Evolutionary conservation across 2,797 vertebrate species (phyloP).

Genomic region (Enteromius treurensis): DNA sequence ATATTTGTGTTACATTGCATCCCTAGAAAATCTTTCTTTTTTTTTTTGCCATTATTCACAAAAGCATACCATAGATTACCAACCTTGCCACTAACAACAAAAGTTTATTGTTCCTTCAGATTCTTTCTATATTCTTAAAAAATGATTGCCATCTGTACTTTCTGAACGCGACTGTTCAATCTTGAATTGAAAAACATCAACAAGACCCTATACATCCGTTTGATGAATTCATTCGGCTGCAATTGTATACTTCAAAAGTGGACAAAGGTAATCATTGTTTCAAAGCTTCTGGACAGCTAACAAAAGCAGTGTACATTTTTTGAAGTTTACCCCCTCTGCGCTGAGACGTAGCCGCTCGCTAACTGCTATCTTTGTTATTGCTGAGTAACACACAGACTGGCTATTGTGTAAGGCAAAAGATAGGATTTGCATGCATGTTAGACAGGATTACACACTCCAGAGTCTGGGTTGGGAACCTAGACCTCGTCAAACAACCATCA

Average conservation of each 20-base stretch:
- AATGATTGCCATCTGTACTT: neutral
- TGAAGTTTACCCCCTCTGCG: slow-evolving; percentile 51
- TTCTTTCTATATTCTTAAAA: neutral
- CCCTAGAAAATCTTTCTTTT: too few species aligned
- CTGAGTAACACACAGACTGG: slow-evolving; percentile 67
- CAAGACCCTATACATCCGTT: slow-evolving; percentile 7
- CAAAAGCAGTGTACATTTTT: slow-evolving; percentile 46
- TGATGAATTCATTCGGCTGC: neutral
- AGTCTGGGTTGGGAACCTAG: slow-evolving; percentile 75
- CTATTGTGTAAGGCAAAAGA: slow-evolving; percentile 80
- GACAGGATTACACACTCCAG: slow-evolving; percentile 79
- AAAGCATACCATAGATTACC: neutral
- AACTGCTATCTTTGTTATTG: slow-evolving; percentile 48
- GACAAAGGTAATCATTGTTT: slow-evolving; percentile 40
- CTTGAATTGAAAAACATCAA: neutral
- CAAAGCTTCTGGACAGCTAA: slow-evolving; percentile 39
- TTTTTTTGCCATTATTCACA: too few species aligned
- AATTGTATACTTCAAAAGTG: slow-evolving; percentile 29
- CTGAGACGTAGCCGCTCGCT: slow-evolving; percentile 38
- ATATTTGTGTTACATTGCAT: too few species aligned
- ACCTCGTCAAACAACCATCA: slow-evolving; percentile 70
- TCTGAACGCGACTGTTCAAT: neutral
- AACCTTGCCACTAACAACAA: neutral
- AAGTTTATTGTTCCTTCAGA: neutral
- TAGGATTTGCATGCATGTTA: slow-evolving; percentile 85